Percentiles rank a stretch among this genome's conserved stretches.
Evolutionary conservation across 1,140 invertebrate species (phyloP).

Genomic region (Bacillus rossius): DNA sequence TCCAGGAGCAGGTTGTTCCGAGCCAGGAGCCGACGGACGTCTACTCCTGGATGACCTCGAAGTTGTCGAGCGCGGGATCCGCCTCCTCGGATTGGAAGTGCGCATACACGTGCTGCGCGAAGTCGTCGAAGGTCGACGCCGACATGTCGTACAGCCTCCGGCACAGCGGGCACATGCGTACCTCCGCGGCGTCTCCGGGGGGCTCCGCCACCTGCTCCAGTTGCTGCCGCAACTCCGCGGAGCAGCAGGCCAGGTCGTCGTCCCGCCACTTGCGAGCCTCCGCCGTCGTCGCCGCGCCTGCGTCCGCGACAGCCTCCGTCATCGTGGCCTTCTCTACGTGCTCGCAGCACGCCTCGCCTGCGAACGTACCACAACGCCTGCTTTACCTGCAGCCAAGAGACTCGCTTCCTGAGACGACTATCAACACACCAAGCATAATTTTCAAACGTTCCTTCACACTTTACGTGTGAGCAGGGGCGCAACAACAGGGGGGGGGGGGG

Average conservation of each 20-base stretch:
- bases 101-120: constrained; percentile 44
- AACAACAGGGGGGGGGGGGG: too few relatives aligned
- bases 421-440: too few relatives aligned
- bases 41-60: constrained; percentile 23
- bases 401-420: too few relatives aligned
- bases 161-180: constrained; percentile 44
- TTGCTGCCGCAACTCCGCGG: neutral
- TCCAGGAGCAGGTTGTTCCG: too few relatives aligned
- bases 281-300: neutral
- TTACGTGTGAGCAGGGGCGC: too few relatives aligned
- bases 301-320: neutral
- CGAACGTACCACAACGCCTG: too few relatives aligned
- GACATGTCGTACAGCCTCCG: constrained; percentile 32
- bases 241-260: neutral
- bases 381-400: too few relatives aligned
- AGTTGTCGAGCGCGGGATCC: constrained; percentile 17
- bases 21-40: too few relatives aligned
- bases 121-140: constrained; percentile 36
- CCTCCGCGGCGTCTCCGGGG: neutral
- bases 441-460: too few relatives aligned
- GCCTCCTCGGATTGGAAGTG: constrained; percentile 39
- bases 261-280: neutral
- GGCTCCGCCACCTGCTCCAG: constrained; percentile 7
- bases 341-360: neutral
- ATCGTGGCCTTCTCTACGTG: neutral